Conservation (phyloP, 2,888 invertebrate species). For the Meiosimyza decipiens region DNA sequence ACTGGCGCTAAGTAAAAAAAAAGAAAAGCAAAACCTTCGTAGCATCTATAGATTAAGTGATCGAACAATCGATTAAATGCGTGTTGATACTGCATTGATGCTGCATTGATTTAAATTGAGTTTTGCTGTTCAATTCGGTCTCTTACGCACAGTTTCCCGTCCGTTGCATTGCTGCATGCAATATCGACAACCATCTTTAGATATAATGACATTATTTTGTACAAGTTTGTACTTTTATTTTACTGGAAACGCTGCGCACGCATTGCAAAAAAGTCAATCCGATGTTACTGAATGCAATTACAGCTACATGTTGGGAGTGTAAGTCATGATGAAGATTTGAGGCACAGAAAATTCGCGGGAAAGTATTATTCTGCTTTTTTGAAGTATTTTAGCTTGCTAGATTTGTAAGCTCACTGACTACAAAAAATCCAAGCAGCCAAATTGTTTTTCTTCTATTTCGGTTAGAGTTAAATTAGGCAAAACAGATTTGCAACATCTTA, state of each 20-base stretch:
- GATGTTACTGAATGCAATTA: neutral
- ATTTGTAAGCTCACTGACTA: too few species aligned
- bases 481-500: neutral
- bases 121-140: neutral
- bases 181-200: too few species aligned
- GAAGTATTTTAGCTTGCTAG: too few species aligned
- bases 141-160: too few species aligned
- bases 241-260: too few species aligned
- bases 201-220: too few species aligned
- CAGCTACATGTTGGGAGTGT: neutral
- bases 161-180: too few species aligned
- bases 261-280: neutral
- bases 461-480: neutral
- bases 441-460: neutral
- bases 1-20: slow-evolving; percentile 13
- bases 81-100: neutral
- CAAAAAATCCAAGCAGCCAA: too few species aligned
- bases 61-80: slow-evolving; percentile 20
- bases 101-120: neutral
- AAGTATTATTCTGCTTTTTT: too few species aligned
- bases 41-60: slow-evolving; percentile 10
- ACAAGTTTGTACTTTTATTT: neutral
- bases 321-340: neutral
- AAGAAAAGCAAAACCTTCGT: neutral
- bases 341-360: too few species aligned